Base-by-base conservation (phyloP, 2,888 invertebrate genomes). In the Hipparchia sbordonii region DNA sequence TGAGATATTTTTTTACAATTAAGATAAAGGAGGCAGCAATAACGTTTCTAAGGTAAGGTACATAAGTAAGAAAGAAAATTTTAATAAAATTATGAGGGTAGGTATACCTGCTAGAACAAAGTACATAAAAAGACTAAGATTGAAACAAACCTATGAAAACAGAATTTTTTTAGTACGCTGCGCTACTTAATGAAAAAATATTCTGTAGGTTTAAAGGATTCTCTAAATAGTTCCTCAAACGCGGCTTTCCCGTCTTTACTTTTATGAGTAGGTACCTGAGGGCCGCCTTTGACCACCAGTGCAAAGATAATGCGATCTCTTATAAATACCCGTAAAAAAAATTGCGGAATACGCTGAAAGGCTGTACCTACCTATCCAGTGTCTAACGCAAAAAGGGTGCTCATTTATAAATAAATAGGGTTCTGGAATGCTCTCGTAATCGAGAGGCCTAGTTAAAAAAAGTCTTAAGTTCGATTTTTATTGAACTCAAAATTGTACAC, bases 271-370 rank as follows among this genome's bases (percentile, higher is more conserved):
- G 23, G 23, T 33, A 67, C 48, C 48, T 48, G 48, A 13, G 56
- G 46, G 72, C 65, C 52, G 56, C 70, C 73, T 73, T 73, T 73
- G 73, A 73, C 67, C 57, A 56, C 46, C 66, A 45, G 73, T 63
- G 73, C 73, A 45, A 39, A 62, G 9, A 66, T 73, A 73, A 70
- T 67, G 56, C 12, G 70, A 67, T 73, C 13, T 67, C 70, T 67
- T 63, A 56, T 61, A 62, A 70, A 67, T 67, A 70, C 61, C 62
- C 59, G 59, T 69, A 59, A 59, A 60, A 60, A 60, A 60, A 72
- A 46, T 13, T 6, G 46, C 23, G 56, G 54, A 57, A 57, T 23
- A n/a, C 13, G 8, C 45, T 67, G 33, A 45, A 46, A 67, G 46
- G 7, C 10, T 23, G 23, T 23, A 23, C 23, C 39, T 23, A 23